Base-by-base conservation (phyloP, 35 echinoderm and acorn worm species). In the Ptychodera flava region DNA sequence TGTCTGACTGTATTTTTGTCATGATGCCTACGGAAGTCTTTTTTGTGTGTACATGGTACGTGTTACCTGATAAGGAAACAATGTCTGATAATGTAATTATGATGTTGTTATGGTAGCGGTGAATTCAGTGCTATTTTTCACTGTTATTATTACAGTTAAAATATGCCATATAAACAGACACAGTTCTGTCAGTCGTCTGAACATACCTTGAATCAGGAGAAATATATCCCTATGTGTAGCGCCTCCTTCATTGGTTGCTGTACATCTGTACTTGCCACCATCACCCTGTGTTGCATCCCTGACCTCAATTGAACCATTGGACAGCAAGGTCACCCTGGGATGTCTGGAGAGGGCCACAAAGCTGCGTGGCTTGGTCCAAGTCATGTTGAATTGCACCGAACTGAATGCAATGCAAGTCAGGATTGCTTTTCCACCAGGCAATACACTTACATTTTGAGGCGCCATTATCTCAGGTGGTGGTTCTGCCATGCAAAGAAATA, bases 181-280 rank as follows among this genome's bases (percentile, higher is more conserved):
- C n/a, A n/a, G n/a, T n/a, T n/a, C n/a, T n/a, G n/a, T n/a, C n/a
- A n/a, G n/a, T n/a, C n/a, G n/a, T n/a, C n/a, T n/a, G n/a, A n/a
- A n/a, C n/a, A n/a, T n/a, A 99, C 96, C 93, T 94, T 99, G 92
- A 0, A 99, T 88, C 35, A 88, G 85, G 29, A 99, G 81, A 38
- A 37, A 34, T 76, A 99, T 88, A 52, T 88, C 87, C 1, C 88
- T 86, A 36, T 88, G 79, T n/a, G 77, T 88, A 45, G 88, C 78
- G 1, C 96, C 96, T 0, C 96, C 96, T 81, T 99, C 96, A 86
- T 99, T 94, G 28, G 78, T 83, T 6, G 96, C 93, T 16, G 90
- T 92, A 37, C 96, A 99, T 1, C 96, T 37, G 35, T 94, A 99
- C 15, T 35, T 75, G 1, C 96, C 96, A 45, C 77, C 85, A 81